Evolutionary conservation across 2,888 invertebrate genomes (phyloP).

Genomic region (Drosophila mimetica): DNA sequence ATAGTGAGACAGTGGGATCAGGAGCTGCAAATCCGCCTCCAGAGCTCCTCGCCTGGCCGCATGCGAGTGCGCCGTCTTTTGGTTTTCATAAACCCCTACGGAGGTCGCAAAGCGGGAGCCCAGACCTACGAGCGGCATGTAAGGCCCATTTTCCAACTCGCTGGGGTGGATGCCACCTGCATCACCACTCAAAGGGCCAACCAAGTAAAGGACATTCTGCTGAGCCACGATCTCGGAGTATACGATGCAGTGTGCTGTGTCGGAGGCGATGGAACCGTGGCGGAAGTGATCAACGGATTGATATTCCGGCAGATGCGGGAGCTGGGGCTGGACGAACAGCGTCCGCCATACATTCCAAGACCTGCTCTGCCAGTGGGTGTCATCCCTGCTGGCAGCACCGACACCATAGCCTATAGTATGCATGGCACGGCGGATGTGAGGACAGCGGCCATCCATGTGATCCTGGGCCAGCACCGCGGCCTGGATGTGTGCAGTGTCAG

Average conservation of each 20-base stretch:
- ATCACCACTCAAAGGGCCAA: slow-evolving; percentile 90
- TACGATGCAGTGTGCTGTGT: slow-evolving; percentile 91
- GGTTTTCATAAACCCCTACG: slow-evolving; percentile 93
- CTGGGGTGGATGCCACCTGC: slow-evolving; percentile 88
- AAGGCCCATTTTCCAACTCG: slow-evolving; percentile 87
- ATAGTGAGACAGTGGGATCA: slow-evolving; percentile 88
- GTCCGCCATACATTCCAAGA: slow-evolving; percentile 82
- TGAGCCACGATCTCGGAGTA: slow-evolving; percentile 86
- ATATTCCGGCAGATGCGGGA: slow-evolving; percentile 86
- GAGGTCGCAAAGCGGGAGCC: slow-evolving; percentile 90
- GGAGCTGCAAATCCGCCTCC: slow-evolving; percentile 85
- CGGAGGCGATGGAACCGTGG: slow-evolving; percentile 94
- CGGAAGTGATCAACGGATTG: slow-evolving; percentile 91
- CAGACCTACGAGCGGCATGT: slow-evolving; percentile 90
- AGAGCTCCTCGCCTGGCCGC: slow-evolving; percentile 42
- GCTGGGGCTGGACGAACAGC: slow-evolving; percentile 71
- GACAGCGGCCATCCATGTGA: slow-evolving; percentile 92
- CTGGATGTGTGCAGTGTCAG: slow-evolving; percentile 91
- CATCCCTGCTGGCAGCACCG: slow-evolving; percentile 91
- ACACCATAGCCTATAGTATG: slow-evolving; percentile 91
- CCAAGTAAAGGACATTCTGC: slow-evolving; percentile 89
- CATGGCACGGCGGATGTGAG: slow-evolving; percentile 92
- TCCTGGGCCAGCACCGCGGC: slow-evolving; percentile 90
- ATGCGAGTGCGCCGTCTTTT: slow-evolving; percentile 89
- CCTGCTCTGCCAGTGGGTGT: slow-evolving; percentile 85